Conservation (phyloP, 2,888 invertebrate species). For the Acanthacorydalis orientalis region DNA sequence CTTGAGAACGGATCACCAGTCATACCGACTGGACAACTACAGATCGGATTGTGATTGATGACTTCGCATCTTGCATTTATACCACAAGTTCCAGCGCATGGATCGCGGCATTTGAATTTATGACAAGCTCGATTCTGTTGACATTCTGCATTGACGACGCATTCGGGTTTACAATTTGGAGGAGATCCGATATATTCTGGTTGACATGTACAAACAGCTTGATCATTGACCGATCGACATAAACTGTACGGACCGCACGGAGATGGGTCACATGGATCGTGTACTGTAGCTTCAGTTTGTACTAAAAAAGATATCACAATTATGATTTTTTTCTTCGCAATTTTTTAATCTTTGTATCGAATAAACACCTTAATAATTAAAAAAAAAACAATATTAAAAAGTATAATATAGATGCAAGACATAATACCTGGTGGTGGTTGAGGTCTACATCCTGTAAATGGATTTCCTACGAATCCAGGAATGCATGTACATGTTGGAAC, state of each 20-base stretch:
- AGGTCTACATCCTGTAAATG: slow-evolving; percentile 37
- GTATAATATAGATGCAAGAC: too few species aligned
- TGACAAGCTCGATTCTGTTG: slow-evolving; percentile 52
- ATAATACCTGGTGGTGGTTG: slow-evolving; percentile 15
- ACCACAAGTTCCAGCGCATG: slow-evolving; percentile 60
- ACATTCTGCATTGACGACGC: slow-evolving; percentile 60
- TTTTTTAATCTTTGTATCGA: background rate
- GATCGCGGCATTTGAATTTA: slow-evolving; percentile 59
- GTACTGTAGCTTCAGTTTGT: background rate
- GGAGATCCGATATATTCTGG: slow-evolving; percentile 52
- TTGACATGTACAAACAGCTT: slow-evolving; percentile 58
- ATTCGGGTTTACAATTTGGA: slow-evolving; percentile 61
- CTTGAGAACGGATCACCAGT: slow-evolving; percentile 63
- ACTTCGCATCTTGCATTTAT: slow-evolving; percentile 53
- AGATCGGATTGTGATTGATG: slow-evolving; percentile 61
- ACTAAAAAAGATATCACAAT: too few species aligned
- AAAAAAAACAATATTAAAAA: background rate
- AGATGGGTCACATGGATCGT: slow-evolving; percentile 49
- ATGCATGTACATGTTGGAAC: slow-evolving; percentile 71
- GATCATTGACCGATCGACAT: slow-evolving; percentile 44
- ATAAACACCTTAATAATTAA: background rate
- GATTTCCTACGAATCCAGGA: slow-evolving; percentile 57
- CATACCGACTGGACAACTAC: slow-evolving; percentile 46
- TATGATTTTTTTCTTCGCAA: background rate
- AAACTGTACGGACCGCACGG: slow-evolving; percentile 67